A percentile compares a stretch with the other conserved stretches of the same genome.
These are phyloP conservation scores for Acrocephalus scirpaceus DNA, from an alignment of 2,797 vertebrate species.

Conservation along the genomic window DNA sequence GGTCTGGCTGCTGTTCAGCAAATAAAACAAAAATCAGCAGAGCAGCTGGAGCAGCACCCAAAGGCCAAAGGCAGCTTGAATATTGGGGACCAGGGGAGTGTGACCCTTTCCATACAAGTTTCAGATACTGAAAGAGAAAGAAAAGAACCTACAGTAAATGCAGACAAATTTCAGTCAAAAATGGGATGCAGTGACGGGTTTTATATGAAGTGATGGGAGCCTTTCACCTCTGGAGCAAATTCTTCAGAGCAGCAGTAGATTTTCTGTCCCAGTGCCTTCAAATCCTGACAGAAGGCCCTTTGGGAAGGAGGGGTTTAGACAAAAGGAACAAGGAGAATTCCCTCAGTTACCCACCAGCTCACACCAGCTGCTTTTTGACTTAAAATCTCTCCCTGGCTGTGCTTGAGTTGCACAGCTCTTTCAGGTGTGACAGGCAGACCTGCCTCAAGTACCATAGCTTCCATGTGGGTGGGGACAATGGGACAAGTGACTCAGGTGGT, in stretches of 20 bases:
- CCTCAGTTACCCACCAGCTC: slow-evolving; percentile 14
- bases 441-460: not conserved
- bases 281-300: slow-evolving; percentile 11
- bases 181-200: not conserved
- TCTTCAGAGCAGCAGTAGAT: not conserved
- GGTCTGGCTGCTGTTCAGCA: not conserved
- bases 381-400: slow-evolving; percentile 13
- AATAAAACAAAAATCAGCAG: not conserved
- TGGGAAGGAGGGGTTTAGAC: slow-evolving; percentile 13
- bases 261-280: slow-evolving; percentile 54
- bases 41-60: not conserved
- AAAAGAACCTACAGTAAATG: not conserved
- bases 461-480: not conserved
- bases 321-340: slow-evolving; percentile 43
- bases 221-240: slow-evolving; percentile 31
- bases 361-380: slow-evolving; percentile 51
- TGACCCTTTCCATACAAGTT: not conserved
- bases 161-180: not conserved
- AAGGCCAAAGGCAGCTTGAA: not conserved
- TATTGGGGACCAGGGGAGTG: rapidly evolving
- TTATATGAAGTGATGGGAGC: not conserved
- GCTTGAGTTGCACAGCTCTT: slow-evolving; percentile 10
- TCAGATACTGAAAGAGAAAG: not conserved
- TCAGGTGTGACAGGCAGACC: slow-evolving; percentile 56
- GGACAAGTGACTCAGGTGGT: not conserved